Conservation (phyloP, 2,888 invertebrate species). For the Seira musarum region DNA sequence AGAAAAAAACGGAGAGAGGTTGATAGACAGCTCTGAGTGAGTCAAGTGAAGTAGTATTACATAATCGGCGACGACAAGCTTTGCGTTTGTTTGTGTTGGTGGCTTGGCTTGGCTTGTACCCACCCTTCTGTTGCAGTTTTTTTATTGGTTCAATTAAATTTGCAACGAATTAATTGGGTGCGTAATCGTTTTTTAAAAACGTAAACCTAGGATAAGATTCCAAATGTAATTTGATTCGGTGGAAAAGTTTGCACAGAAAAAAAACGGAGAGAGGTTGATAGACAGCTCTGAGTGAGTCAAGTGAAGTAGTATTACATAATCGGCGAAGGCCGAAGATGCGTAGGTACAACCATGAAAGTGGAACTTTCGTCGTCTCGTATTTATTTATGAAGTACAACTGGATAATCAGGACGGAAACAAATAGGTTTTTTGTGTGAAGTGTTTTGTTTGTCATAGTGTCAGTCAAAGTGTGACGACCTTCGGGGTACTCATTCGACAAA, state of each 20-base stretch:
- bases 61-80: constrained; percentile 17
- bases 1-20: no score
- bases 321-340: background rate
- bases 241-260: no score
- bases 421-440: background rate
- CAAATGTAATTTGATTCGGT: constrained; percentile 15
- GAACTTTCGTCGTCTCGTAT: constrained; percentile 4
- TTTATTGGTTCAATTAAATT: background rate
- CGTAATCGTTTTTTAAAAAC: background rate
- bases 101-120: constrained; percentile 13
- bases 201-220: background rate
- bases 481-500: constrained; percentile 12
- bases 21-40: no score
- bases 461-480: constrained; percentile 46
- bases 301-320: no score
- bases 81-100: background rate
- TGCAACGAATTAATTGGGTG: background rate
- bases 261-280: no score
- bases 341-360: background rate
- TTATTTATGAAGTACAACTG: constrained; percentile 27
- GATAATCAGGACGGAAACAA: constrained; percentile 43
- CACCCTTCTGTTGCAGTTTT: background rate
- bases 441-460: constrained; percentile 26
- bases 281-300: no score
- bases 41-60: no score